Evolutionary conservation across 2,888 invertebrate species (phyloP), one percentile per base, ranked within the genome.

Genomic region (Rhingia campestris): DNA sequence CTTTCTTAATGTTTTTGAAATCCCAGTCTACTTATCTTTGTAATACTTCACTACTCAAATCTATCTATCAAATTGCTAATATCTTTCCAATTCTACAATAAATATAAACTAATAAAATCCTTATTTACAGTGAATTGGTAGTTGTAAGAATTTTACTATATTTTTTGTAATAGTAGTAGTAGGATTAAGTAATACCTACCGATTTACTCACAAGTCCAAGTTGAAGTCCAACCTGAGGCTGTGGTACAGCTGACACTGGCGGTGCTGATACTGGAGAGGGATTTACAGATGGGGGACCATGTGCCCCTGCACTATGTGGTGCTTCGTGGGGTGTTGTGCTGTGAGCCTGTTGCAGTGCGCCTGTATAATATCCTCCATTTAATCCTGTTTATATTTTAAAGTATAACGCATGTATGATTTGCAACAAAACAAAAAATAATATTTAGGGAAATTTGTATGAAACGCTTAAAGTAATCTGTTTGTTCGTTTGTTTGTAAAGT

Each of bases 311-410:
- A 88, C 90, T 93, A 90, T 91, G 93, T 89, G 93, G 94, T 89
- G 94, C 95, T 93, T 93, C 96, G 92, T 95, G 95, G 88, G 95
- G 94, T 92, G 97, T 96, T 91, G 97, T 96, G 92, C 96, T 96
- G 93, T 97, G 97, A 89, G 96, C 97, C 92, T 96, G 96, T 93
- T 97, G 97, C 91, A 95, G 93, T 90, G 94, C 94, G 92, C 94
- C 94, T 90, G 94, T 93, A 90, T 94, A 94, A 92, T 94, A 94
- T 91, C 94, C 94, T 90, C 94, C 94, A 91, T 94, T 94, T 93
- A 95, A 93, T 92, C 94, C 94, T 93, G 94, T 90, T 90, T 90
- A 56, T 86, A 76, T 86, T 72, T 87, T 86, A 74, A 81, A 81
- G 77, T 86, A 81, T 93, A 72, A 86, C 81, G 85, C 86, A 72